Percentiles rank a stretch among this genome's conserved stretches.
Conservation (phyloP, 2,888 invertebrate genomes). For the Acrobasis repandana region DNA sequence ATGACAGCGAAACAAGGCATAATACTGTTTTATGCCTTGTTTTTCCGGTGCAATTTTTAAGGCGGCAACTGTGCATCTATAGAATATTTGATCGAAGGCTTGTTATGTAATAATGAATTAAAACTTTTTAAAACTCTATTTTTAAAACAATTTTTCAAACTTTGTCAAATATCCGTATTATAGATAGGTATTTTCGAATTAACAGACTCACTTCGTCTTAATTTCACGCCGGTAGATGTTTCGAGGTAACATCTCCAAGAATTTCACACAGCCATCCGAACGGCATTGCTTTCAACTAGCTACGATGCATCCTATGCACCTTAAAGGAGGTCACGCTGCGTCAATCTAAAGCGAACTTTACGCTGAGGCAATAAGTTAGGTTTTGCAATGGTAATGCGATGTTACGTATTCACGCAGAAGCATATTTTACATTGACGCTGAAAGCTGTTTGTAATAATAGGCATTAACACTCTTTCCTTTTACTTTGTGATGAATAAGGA, state of each 20-base stretch:
- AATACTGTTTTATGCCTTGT: too few species aligned
- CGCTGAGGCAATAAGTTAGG: neutral
- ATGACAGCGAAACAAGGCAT: too few species aligned
- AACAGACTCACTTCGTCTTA: neutral
- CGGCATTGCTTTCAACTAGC: constrained; percentile 9
- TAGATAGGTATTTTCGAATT: neutral
- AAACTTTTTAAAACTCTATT: too few species aligned
- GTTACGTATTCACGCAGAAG: neutral
- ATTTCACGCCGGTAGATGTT: neutral
- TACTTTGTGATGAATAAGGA: neutral
- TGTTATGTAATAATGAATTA: too few species aligned
- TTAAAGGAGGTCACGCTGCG: neutral
- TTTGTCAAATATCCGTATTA: too few species aligned
- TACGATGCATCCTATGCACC: neutral
- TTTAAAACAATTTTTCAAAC: too few species aligned
- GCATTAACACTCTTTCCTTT: neutral
- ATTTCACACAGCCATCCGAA: constrained; percentile 9
- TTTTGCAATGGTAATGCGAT: neutral
- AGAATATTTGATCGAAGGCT: too few species aligned
- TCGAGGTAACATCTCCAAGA: constrained; percentile 1
- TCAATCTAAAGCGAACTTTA: neutral
- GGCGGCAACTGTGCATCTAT: too few species aligned
- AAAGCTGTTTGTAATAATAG: neutral
- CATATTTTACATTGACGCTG: neutral
- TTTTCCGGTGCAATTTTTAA: too few species aligned